Evolutionary conservation across 2,888 invertebrate genomes (phyloP), one percentile per base, ranked within the genome.

Genomic region (Chrysotoxum bicinctum): DNA sequence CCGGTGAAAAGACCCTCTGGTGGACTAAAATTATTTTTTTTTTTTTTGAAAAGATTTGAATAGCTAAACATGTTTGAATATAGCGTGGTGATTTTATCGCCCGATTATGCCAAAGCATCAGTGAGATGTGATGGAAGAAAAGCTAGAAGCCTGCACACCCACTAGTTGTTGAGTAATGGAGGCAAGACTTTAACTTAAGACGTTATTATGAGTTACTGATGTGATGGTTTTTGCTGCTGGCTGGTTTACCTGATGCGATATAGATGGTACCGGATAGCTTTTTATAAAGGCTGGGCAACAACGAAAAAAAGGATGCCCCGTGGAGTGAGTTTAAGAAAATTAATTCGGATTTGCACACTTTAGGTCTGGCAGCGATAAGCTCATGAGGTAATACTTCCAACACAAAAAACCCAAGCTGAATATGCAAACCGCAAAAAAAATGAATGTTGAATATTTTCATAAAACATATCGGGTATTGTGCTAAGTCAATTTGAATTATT

Each of bases 151-250:
- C 48, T 70, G 12, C 26, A 12, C 35, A 68, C 43, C n/a, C 62
- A 81, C 79, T 66, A 82, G 80, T 80, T 84, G 84, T 84, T 84
- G 84, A 84, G 75, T 68, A 76, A 84, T 80, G 66, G 40, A 75
- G 79, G 80, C 52, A 56, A 50, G 50, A 50, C 14, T 50, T 50
- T 6, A 50, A 50, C 50, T 50, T 60, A 75, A 66, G 75, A 45
- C 58, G 79, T 84, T 78, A 78, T 78, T 84, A 79, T 84, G 84
- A 84, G 66, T 84, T 75, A 84, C 70, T 66, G 84, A 70, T 72
- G 72, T 76, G 72, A 64, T 58, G 72, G 50, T 66, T 66, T 64
- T 64, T 16, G 64, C 30, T 35, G 64, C 43, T 64, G 58, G 40
- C 48, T 40, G 54, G 56, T 14, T 26, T 16, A 43, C 30, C 10